phyloP scores from a whole-genome alignment of 2,797 vertebrate species.

The Myiotriccus ornatus region DNA sequence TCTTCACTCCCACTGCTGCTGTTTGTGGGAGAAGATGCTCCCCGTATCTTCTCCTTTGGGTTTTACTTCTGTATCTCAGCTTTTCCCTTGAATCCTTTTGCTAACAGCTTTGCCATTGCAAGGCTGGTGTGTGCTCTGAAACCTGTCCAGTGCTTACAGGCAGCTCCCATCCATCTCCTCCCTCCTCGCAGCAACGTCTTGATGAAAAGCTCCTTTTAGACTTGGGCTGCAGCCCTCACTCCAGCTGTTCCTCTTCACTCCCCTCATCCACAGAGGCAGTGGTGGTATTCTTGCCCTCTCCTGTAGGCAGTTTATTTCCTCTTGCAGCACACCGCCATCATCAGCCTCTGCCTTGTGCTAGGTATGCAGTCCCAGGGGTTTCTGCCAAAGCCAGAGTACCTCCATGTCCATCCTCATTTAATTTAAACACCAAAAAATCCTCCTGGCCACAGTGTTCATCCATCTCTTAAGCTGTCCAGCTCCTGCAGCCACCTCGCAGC shows the following conservation, averaged over 20 bases:
- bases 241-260: accelerated
- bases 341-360: neutral
- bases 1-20: accelerated
- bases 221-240: neutral
- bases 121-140: neutral
- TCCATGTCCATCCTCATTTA: neutral
- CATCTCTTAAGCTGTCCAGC: neutral
- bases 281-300: neutral
- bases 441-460: neutral
- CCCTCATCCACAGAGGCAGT: neutral
- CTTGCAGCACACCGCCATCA: neutral
- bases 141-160: neutral
- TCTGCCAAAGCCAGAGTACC: neutral
- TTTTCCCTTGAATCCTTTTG: neutral
- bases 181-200: neutral
- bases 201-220: neutral
- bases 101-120: neutral
- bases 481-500: neutral
- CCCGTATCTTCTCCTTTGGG: neutral
- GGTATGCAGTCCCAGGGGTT: neutral
- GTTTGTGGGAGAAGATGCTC: neutral
- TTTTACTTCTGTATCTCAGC: neutral
- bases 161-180: neutral
- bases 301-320: neutral
- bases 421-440: neutral